Evolutionary conservation across 2,888 invertebrate species (phyloP).

Genomic region (Theodoxus fluviatilis): DNA sequence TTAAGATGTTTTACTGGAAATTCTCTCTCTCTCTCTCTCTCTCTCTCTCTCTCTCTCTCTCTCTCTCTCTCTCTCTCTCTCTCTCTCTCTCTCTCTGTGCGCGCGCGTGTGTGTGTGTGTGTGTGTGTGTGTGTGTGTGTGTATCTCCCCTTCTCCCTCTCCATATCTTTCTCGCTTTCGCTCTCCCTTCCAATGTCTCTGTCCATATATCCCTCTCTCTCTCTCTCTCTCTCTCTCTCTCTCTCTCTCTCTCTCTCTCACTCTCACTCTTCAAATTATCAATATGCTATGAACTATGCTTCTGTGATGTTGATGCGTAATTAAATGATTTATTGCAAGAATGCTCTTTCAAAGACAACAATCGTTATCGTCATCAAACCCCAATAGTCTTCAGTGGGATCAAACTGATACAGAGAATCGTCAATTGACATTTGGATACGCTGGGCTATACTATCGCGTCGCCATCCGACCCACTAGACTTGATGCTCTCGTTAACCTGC

Average conservation of each 20-base stretch:
- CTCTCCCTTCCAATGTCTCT: constrained; percentile 10
- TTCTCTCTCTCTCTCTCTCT: background rate
- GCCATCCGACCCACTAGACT: too few relatives aligned
- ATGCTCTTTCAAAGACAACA: too few relatives aligned
- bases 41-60: constrained; percentile 9
- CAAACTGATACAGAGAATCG: too few relatives aligned
- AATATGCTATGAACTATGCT: background rate
- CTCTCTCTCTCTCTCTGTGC: background rate
- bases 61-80: constrained; percentile 11
- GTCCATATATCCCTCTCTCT: constrained; percentile 15
- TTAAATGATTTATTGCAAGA: too few relatives aligned
- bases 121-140: background rate
- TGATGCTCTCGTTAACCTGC: too few relatives aligned
- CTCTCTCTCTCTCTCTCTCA: background rate
- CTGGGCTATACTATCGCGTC: too few relatives aligned
- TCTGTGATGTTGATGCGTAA: too few relatives aligned
- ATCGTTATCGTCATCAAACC: too few relatives aligned
- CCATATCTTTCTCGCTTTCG: background rate
- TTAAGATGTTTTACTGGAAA: background rate
- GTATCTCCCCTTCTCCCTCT: background rate
- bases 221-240: constrained; percentile 15
- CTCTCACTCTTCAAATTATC: background rate
- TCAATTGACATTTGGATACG: too few relatives aligned
- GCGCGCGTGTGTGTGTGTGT: background rate
- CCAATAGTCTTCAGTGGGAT: too few relatives aligned